Evolutionary conservation across 2,113 vertebrate species (phyloP).

Genomic region (Serilophus lunatus): DNA sequence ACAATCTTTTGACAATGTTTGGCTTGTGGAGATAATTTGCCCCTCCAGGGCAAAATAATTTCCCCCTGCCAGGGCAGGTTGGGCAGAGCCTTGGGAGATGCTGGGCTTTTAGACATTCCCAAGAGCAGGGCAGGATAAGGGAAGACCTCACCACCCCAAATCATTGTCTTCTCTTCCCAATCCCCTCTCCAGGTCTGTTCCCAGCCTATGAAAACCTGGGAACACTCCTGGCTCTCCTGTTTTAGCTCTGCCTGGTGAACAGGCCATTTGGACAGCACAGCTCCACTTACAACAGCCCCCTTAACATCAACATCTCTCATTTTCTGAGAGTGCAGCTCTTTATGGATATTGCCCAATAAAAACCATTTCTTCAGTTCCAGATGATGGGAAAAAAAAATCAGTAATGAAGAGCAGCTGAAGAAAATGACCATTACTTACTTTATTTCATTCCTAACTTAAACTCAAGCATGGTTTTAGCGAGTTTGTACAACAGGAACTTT

Average conservation of each 20-base stretch:
- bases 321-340: background rate
- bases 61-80: background rate
- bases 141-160: background rate
- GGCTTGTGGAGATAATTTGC: background rate
- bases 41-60: background rate
- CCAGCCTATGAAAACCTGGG: background rate
- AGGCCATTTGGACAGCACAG: background rate
- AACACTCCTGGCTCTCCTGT: background rate
- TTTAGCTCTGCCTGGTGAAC: background rate
- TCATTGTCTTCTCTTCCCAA: background rate
- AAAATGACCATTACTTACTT: slow-evolving; percentile 1
- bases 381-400: background rate
- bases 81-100: background rate
- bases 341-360: background rate
- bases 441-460: background rate
- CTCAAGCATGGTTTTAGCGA: background rate
- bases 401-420: background rate
- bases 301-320: background rate
- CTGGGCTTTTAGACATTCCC: background rate
- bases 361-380: background rate
- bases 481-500: background rate
- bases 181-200: background rate
- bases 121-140: background rate
- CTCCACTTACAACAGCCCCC: background rate
- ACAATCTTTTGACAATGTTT: background rate